phyloP scores from a whole-genome alignment of 2,888 invertebrate genomes.

The Adineta ricciae region DNA sequence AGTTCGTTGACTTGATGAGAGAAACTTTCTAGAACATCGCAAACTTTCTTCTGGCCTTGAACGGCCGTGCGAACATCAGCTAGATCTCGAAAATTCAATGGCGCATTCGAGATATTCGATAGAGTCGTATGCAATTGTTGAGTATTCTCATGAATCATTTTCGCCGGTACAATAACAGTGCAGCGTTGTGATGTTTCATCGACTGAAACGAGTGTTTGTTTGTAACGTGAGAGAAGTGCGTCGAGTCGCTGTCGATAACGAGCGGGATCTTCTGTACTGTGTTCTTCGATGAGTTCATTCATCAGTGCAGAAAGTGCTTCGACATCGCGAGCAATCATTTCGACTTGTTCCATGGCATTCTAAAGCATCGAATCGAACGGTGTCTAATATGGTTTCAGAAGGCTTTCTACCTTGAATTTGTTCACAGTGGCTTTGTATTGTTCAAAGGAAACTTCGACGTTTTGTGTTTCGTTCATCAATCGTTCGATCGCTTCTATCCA shows the following conservation, averaged over 20 bases:
- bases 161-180: not conserved
- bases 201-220: not conserved
- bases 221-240: not conserved
- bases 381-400: too few species aligned
- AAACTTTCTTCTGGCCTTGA: not conserved
- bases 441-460: not conserved
- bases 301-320: not conserved
- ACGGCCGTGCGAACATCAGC: not conserved
- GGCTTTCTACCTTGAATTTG: not conserved
- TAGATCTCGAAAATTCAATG: not conserved
- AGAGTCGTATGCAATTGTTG: not conserved
- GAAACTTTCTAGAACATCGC: not conserved
- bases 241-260: not conserved
- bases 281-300: not conserved
- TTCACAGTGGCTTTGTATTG: conserved; percentile 4
- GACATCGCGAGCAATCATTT: not conserved
- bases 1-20: not conserved
- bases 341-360: not conserved
- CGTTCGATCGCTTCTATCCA: not conserved
- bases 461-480: not conserved
- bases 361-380: not conserved
- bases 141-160: conserved; percentile 11
- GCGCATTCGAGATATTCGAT: not conserved
- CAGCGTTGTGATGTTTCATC: not conserved
- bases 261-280: not conserved